phyloP scores from a whole-genome alignment of 2,797 vertebrate species.

The Gymnothorax javanicus region DNA sequence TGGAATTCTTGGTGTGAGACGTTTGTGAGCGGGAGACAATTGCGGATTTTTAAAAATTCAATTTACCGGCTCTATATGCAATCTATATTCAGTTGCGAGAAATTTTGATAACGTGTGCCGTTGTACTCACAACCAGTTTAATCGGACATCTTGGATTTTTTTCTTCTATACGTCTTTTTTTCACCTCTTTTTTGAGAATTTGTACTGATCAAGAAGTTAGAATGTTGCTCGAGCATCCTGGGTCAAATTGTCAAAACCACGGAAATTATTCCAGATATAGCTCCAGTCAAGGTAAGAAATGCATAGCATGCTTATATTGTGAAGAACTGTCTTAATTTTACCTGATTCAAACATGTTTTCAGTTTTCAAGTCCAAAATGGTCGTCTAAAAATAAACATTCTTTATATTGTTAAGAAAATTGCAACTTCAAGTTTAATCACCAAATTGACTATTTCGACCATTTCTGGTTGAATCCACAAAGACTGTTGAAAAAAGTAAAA shows the following conservation, averaged over 20 bases:
- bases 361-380: too few relatives aligned
- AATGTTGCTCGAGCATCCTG: slow-evolving; percentile 83
- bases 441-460: too few relatives aligned
- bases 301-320: too few relatives aligned
- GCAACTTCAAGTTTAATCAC: too few relatives aligned
- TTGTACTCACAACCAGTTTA: neutral
- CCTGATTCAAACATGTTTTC: too few relatives aligned
- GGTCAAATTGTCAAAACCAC: slow-evolving; percentile 73
- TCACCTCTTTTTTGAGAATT: neutral
- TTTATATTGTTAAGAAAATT: too few relatives aligned
- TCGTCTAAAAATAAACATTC: too few relatives aligned
- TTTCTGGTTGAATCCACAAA: too few relatives aligned
- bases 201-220: slow-evolving; percentile 30
- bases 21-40: neutral
- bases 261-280: slow-evolving; percentile 73
- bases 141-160: neutral
- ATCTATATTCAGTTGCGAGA: neutral
- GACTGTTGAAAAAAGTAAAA: too few relatives aligned
- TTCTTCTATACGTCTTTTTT: neutral
- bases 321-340: too few relatives aligned
- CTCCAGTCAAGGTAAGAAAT: slow-evolving; percentile 77
- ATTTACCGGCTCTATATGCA: neutral
- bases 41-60: neutral
- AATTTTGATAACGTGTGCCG: slow-evolving; percentile 5
- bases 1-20: neutral